Evolutionary conservation across 2,113 vertebrate genomes (phyloP).

Genomic region (Sorex fumeus): DNA sequence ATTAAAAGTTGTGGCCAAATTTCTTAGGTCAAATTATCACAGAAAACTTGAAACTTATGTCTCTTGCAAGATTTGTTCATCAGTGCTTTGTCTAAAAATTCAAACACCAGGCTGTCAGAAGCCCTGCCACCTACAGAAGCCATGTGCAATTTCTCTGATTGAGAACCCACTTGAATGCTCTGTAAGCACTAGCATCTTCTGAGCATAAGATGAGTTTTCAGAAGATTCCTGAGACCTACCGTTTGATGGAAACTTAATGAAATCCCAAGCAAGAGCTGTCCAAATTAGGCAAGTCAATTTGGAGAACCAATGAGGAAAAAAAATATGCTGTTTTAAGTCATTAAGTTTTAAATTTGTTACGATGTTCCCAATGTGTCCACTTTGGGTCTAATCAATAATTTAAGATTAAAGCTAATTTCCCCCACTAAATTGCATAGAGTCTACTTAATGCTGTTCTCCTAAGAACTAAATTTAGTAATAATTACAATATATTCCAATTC

Average conservation of each 20-base stretch:
- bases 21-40: too few relatives aligned
- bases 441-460: not conserved
- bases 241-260: not conserved
- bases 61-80: not conserved
- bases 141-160: not conserved
- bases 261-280: not conserved
- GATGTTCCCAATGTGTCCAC: not conserved
- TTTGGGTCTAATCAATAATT: conserved; percentile 22
- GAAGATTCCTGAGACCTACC: not conserved
- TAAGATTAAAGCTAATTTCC: not conserved
- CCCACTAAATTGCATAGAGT: not conserved
- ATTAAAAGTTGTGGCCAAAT: not conserved
- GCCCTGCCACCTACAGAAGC: too few relatives aligned
- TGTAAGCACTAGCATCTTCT: not conserved
- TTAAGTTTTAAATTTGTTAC: not conserved
- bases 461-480: not conserved
- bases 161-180: not conserved
- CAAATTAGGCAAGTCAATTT: not conserved
- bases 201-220: not conserved
- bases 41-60: too few relatives aligned
- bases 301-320: not conserved
- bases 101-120: too few relatives aligned
- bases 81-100: too few relatives aligned
- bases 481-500: not conserved
- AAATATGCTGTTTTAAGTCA: not conserved